Evolutionary conservation across 2,888 invertebrate genomes (phyloP), one percentile per base, ranked within the genome.

Genomic region (Zonitis immaculata): DNA sequence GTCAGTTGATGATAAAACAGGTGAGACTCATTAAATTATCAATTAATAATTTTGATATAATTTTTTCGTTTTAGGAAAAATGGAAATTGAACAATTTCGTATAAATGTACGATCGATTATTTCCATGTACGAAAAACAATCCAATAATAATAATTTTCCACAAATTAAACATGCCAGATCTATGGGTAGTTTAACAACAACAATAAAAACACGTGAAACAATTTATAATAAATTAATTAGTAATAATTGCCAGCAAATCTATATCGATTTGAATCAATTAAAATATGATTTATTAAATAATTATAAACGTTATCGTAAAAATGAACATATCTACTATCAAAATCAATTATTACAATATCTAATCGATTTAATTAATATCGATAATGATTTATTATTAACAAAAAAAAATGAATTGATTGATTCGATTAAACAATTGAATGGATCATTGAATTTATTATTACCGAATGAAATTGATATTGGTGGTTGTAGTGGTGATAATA

Each of bases 261-360:
- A 49, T 26, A 45, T 50, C 26, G 49, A 43, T 9, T 44, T 54
- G 28, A 43, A 16, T 5, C 49, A 49, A 18, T 26, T 53, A 9
- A 42, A 50, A 9, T 18, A 14, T 1, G 44, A 32, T 20, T n/a
- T n/a, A n/a, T 6, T 54, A 11, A 28, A 32, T 26, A 52, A 49
- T 8, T 54, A 54, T 26, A 39, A 14, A 18, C 18, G 6, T 7
- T 54, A 54, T 27, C 30, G 44, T 0, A 18, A 46, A 16, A 48
- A 54, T 4, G 47, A n/a, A 7, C 54, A 51, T 27, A 47, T 54
- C 16, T 48, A 49, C 22, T 54, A 54, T 32, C 54, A 54, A 28
- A 51, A 54, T 16, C 44, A 49, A 11, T 35, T 54, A 8, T 22
- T 54, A 20, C 35, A 35, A 22, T 11, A 50, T 12, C 25, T 54